Percentiles rank a stretch among this genome's conserved stretches.
phyloP scores from a whole-genome alignment of 2,888 invertebrate genomes.

The Mythimna impura region DNA sequence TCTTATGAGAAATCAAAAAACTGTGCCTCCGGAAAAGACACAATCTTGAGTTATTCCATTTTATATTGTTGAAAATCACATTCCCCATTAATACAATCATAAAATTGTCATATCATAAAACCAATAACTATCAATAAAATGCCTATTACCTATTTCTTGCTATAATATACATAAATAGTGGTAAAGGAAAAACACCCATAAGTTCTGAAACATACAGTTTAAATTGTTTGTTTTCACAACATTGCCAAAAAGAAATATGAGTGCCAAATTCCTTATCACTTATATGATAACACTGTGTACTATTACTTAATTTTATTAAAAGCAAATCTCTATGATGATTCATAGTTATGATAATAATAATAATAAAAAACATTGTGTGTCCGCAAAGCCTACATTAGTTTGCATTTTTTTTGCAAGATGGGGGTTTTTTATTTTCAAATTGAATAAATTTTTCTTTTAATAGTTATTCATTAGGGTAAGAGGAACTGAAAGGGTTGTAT shows the following conservation, averaged over 20 bases:
- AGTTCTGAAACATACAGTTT: constrained; percentile 13
- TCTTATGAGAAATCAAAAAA: neutral
- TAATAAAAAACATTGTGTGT: neutral
- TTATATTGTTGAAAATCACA: neutral
- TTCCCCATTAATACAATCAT: neutral
- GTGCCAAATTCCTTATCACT: constrained; percentile 37
- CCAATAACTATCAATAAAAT: neutral
- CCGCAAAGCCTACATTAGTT: too few relatives aligned
- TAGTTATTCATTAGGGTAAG: too few relatives aligned
- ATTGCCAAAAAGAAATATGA: constrained; percentile 18
- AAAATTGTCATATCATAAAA: constrained; percentile 11
- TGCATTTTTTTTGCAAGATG: too few relatives aligned
- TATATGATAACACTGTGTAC: constrained; percentile 30
- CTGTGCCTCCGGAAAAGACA: neutral
- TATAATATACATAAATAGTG: neutral
- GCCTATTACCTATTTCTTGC: neutral
- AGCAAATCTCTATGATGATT: constrained; percentile 35
- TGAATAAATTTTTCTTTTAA: too few relatives aligned
- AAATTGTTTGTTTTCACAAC: constrained; percentile 32
- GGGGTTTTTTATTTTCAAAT: too few relatives aligned
- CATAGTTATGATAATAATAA: constrained; percentile 17
- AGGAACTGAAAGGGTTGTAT: too few relatives aligned
- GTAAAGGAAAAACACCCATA: constrained; percentile 29
- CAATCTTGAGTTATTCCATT: neutral
- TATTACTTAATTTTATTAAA: constrained; percentile 44